Base-by-base conservation (phyloP, 2,797 vertebrate genomes). In the Mus caroli region DNA sequence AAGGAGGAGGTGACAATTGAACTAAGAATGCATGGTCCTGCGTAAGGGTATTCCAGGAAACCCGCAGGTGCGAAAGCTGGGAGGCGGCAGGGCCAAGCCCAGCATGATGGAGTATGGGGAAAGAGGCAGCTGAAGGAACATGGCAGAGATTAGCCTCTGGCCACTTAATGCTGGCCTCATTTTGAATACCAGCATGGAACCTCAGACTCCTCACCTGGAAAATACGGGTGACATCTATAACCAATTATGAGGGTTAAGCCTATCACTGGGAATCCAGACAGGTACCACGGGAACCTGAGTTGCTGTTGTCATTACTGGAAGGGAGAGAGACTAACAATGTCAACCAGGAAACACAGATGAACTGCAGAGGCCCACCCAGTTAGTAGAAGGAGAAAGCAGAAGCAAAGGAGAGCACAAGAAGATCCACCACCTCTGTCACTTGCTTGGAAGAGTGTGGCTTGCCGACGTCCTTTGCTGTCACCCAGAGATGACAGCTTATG, bases 151-250 rank as follows among this genome's bases (percentile, higher is more conserved):
- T 24, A 9, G 60, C 58, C 34, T 34, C 37, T 13, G 69, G 34
- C 37, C n/a, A 22, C n/a, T 73, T 19, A n/a, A 40, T 4, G 37
- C 78, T 1, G 58, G 26, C 62, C 54, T 37, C 17, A 22, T 3
- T 28, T 80, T 0, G 56, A 82, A 78, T 71, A 28, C 19, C 52
- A 67, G 85, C 76, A 64, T n/a, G 6, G 64, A 80, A 86, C 64
- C 76, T 94, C 60, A 17, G 77, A 67, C 56, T 95, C 76, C 58
- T 90, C 79, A 50, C 37, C 64, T 77, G 26, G 56, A 85, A 94
- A 71, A 91, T 3, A 5, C 17, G 54, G 34, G 0, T 43, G 82
- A 62, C 20, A 37, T 19, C 40, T 9, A 3, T 40, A 43, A 12
- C 46, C 37, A 62, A 20, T 6, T 6, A 28, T 15, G 76, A 85